Evolutionary conservation across 1,140 invertebrate species (phyloP), one percentile per base, ranked within the genome.

Genomic region (Philaenus spumarius): DNA sequence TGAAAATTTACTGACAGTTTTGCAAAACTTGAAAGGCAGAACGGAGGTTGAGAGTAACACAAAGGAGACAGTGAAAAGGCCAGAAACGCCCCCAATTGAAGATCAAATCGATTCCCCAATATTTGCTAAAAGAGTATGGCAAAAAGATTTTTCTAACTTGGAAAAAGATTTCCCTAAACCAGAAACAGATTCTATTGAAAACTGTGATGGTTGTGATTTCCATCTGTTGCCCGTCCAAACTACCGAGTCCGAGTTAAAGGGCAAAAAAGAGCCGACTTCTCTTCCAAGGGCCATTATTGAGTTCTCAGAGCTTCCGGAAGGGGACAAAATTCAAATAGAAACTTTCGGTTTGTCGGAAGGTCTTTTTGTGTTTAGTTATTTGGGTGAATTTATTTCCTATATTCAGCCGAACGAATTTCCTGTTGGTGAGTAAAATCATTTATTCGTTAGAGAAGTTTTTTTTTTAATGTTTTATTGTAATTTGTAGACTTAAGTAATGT

Each of bases 401-500:
- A 70, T 80, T 61, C 79, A 79, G 65, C 78, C 79, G 24, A 71
- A 77, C 55, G 77, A 80, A 59, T 68, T 80, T 62, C 77, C 78
- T 40, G 62, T 74, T 30, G 78, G 79, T 81, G 71, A 76, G 68
- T 17, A n/a, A 19, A 23, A 43, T n/a, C n/a, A n/a, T n/a, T n/a
- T n/a, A n/a, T n/a, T n/a, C n/a, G n/a, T n/a, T n/a, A n/a, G n/a
- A n/a, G n/a, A 26, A 35, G 22, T 40, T 34, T 24, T 15, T 48
- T 26, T 45, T 57, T 34, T 17, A 55, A 26, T 19, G n/a, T 24
- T 19, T 54, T 23, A 54, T 7, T n/a, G n/a, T n/a, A n/a, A n/a
- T n/a, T n/a, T n/a, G n/a, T n/a, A n/a, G n/a, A n/a, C n/a, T n/a
- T n/a, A n/a, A n/a, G n/a, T n/a, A n/a, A n/a, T n/a, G n/a, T n/a